These are phyloP conservation scores for Philaethria dido DNA, from an alignment of 2,888 invertebrate species.

Conservation along the genomic window DNA sequence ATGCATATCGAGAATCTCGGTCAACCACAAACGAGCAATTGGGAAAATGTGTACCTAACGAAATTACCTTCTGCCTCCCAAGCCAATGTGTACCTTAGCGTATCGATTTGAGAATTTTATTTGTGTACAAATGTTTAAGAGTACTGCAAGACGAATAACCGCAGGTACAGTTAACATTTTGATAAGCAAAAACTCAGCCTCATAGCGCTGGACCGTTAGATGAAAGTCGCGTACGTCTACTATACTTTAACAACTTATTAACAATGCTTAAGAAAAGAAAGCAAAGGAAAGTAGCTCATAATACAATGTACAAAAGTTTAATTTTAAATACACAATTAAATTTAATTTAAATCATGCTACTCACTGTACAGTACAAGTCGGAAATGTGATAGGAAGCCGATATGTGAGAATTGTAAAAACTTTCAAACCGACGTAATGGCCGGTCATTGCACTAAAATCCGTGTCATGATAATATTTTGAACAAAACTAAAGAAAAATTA, in stretches of 20 bases:
- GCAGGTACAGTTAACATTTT: constrained; percentile 73
- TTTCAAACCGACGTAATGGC: constrained; percentile 40
- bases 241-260: constrained; percentile 41
- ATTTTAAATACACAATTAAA: constrained; percentile 28
- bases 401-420: constrained; percentile 42
- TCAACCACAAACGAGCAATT: constrained; percentile 34
- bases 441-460: constrained; percentile 44
- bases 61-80: constrained; percentile 22
- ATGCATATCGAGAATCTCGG: constrained; percentile 36
- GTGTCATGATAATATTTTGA: constrained; percentile 39
- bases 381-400: constrained; percentile 43
- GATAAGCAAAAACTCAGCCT: constrained; percentile 74
- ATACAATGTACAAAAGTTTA: constrained; percentile 19
- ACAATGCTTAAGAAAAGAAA: constrained; percentile 23
- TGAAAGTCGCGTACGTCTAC: constrained; percentile 57
- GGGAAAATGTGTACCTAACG: constrained; percentile 27
- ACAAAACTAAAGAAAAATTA: constrained; percentile 16
- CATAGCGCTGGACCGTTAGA: constrained; percentile 64
- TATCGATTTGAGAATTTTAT: constrained; percentile 49
- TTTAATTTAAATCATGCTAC: constrained; percentile 13
- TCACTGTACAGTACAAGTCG: constrained; percentile 34
- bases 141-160: constrained; percentile 56
- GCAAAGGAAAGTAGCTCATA: constrained; percentile 39
- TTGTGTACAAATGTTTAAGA: constrained; percentile 45
- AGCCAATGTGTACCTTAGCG: constrained; percentile 36